A percentile compares a stretch with the other conserved stretches of the same genome.
phyloP scores from a whole-genome alignment of 2,113 vertebrate species.

The Pao palembangensis region DNA sequence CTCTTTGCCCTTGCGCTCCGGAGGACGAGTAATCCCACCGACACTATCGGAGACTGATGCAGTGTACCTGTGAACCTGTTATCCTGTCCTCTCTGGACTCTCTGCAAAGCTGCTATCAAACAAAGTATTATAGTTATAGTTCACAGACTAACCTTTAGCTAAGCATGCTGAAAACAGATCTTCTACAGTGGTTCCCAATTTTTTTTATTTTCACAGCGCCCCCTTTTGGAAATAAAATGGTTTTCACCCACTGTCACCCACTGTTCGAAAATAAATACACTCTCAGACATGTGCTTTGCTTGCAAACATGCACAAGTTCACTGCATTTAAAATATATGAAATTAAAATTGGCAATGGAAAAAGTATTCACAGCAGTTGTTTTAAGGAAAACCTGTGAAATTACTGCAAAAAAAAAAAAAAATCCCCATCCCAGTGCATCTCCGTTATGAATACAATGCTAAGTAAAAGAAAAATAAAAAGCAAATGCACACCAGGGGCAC shows the following conservation, averaged over 20 bases:
- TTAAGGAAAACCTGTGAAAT: no score
- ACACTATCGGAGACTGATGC: conserved; percentile 54
- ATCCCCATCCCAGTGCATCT: conserved; percentile 1
- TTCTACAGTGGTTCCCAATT: neutral
- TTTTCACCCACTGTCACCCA: no score
- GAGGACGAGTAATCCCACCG: conserved; percentile 64
- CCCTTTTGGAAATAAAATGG: no score
- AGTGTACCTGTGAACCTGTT: conserved; percentile 61
- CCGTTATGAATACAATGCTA: conserved; percentile 22
- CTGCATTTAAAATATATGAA: no score
- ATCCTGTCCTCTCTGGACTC: conserved; percentile 41
- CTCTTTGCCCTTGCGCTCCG: conserved; percentile 39
- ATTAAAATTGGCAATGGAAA: no score
- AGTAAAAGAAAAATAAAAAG: conserved; percentile 10
- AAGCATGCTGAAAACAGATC: conserved; percentile 21
- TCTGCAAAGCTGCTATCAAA: conserved; percentile 21
- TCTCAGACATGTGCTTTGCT: no score
- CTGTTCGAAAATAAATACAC: no score
- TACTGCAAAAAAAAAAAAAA: no score
- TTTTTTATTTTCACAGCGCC: no score
- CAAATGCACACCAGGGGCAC: conserved; percentile 9
- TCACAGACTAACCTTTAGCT: conserved; percentile 21
- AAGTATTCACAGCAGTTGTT: no score
- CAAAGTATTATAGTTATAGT: conserved; percentile 16
- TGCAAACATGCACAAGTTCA: no score